Evolutionary conservation across 2,797 vertebrate genomes (phyloP).

Genomic region (Furcifer pardalis): DNA sequence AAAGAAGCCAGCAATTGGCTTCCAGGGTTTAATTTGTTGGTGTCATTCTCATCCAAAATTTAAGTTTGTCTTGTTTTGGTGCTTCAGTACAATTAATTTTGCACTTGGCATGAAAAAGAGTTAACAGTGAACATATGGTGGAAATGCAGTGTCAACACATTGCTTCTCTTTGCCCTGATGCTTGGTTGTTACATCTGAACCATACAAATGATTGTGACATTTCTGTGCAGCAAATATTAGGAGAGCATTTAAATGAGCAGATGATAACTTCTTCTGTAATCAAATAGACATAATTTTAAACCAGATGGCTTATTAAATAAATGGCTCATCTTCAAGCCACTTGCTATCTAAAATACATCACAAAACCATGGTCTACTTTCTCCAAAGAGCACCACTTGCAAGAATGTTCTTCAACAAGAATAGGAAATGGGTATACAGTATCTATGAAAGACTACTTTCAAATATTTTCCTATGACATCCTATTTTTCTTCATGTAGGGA

Average conservation of each 20-base stretch:
- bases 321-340: neutral
- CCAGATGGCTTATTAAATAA: neutral
- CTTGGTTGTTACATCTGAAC: neutral
- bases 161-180: neutral
- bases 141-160: conserved; percentile 27
- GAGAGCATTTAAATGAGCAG: conserved; percentile 11
- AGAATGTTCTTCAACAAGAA: neutral
- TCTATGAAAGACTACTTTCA: neutral
- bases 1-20: conserved; percentile 1
- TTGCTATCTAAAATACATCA: neutral
- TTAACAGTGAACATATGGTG: conserved; percentile 24
- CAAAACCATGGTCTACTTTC: neutral
- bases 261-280: neutral
- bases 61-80: conserved; percentile 24
- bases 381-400: neutral
- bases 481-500: too few species aligned
- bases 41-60: conserved; percentile 20
- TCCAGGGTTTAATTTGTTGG: conserved; percentile 7
- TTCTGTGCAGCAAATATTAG: conserved; percentile 6
- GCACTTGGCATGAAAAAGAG: conserved; percentile 7
- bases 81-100: conserved; percentile 1
- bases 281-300: neutral
- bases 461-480: too few species aligned
- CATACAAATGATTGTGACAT: neutral
- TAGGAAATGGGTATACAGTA: neutral